Evolutionary conservation across 2,113 vertebrate species (phyloP).

Genomic region (Ceratotherium simum): DNA sequence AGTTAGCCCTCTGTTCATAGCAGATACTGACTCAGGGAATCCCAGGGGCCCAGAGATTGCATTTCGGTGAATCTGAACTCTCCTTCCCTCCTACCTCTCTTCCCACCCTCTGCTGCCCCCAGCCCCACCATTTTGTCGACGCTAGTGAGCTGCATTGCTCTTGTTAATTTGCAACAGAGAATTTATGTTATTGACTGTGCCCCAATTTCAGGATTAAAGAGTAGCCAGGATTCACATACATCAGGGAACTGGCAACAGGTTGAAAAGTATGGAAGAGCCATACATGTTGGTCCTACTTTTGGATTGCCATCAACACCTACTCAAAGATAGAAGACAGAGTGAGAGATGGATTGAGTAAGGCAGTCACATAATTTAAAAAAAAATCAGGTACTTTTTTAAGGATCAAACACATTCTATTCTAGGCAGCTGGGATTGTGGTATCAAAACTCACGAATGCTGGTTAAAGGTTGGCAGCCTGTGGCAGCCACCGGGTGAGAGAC

Average conservation of each 20-base stretch:
- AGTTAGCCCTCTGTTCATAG: background rate
- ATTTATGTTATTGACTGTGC: background rate
- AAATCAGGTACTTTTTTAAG: background rate
- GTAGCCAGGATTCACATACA: background rate
- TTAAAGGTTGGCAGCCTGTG: background rate
- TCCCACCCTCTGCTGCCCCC: background rate
- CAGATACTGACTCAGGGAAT: rapidly evolving
- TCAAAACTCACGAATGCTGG: background rate
- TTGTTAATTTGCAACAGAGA: background rate
- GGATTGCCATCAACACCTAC: background rate
- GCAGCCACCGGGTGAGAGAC: background rate
- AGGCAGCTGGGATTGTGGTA: background rate
- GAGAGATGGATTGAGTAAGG: background rate
- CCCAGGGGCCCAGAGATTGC: too few relatives aligned
- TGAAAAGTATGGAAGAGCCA: background rate
- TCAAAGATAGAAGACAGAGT: conserved; percentile 16
- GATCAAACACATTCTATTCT: background rate
- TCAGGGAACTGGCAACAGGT: background rate
- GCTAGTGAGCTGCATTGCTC: background rate
- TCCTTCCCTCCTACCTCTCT: background rate
- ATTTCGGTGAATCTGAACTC: background rate
- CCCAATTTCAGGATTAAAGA: background rate
- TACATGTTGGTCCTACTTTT: conserved; percentile 47
- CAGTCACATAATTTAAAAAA: background rate
- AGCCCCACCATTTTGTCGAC: background rate